Evolutionary conservation across 1,140 invertebrate species (phyloP), one percentile per base, ranked within the genome.

Genomic region (Caenorhabditis tropicalis): DNA sequence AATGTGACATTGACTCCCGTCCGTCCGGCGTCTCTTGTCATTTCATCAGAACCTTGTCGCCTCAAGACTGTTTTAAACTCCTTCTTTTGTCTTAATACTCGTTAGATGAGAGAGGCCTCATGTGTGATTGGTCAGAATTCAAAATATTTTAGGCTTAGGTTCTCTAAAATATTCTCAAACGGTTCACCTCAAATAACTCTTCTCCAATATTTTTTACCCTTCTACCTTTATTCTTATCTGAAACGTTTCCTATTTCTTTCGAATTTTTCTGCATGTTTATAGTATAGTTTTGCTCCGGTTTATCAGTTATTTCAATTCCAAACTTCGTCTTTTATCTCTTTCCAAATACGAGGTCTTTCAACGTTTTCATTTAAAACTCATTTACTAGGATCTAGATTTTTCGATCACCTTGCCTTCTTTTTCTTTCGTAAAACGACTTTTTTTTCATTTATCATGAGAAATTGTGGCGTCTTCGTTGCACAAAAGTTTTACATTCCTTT

Each of bases 1-100:
- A 74, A 74, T 74, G 65, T 74, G 65, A 43, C 33, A 74, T 74
- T 74, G 65, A 74, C 36, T 74, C 36, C 58, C 31, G 39, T 43
- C 27, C 29, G 58, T 65, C 60, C 9, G n/a, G 15, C 36, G 65
- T 74, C 12, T 65, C 36, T 43, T 74, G 65, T 74, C 65, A 74
- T 43, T 74, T 74, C 65, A 74, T 74, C 36, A 74, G 65, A 74
- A 74, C 65, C 65, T 24, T 12, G 29, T 65, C 65, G 1, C 24
- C 31, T 74, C 65, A 74, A 74, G 65, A 36, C 36, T 74, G 65
- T 74, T 74, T 74, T 74, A 43, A 74, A 36, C 33, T 65, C 31
- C 31, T 65, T 36, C 24, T 29, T 56, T 56, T 60, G 58, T 60
- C 16, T 65, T 31, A 33, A 56, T 56, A 16, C 29, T 56, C 36